Base-by-base conservation (phyloP, 92 coral and sea anemone species). In the Epizoanthus ramosus region DNA sequence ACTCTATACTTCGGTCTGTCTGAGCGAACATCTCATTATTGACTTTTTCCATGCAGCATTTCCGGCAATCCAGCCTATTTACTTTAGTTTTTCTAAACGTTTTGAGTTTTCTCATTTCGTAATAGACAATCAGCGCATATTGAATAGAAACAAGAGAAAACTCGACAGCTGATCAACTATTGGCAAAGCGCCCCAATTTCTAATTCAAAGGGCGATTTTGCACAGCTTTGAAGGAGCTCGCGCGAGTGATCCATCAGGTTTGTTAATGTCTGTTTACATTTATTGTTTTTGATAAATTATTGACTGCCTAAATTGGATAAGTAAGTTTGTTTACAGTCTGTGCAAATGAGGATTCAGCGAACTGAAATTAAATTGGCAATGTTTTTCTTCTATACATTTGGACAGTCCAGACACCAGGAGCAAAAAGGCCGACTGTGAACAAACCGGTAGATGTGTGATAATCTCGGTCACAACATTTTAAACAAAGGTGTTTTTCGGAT, bases 51-150 rank as follows among this genome's bases (percentile, higher is more conserved):
- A 84, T 75, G 80, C 67, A 67, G 58, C n/a, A 86, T 83, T 83
- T 88, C 91, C 91, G 91, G 88, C 52, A 25, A 68, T 76, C 81
- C 35, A 77, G 50, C 56, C 71, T 77, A 61, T 77, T 77, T 77
- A 56, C 69, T 41, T 50, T 77, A 59, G 82, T 63, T 43, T 54
- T 39, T 39, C 43, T 57, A 37, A 57, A 8, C 43, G 12, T 50
- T 9, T 50, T 50, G 54, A 50, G 54, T 77, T 77, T 76, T 43
- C 23, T 65, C 82, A 61, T 61, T 41, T 61, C 71, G 19, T 54
- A 77, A 21, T 17, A 54, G 80, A 74, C 64, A 74, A 53, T 10
- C 50, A 19, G 21, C 66, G 58, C 56, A 4, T 75, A 28, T 56
- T 28, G 54, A 50, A 50, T 50, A 50, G 54, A 50, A 50, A 50